Evolutionary conservation across 2,113 vertebrate genomes (phyloP), one percentile per base, ranked within the genome.

Genomic region (Saguinus midas): DNA sequence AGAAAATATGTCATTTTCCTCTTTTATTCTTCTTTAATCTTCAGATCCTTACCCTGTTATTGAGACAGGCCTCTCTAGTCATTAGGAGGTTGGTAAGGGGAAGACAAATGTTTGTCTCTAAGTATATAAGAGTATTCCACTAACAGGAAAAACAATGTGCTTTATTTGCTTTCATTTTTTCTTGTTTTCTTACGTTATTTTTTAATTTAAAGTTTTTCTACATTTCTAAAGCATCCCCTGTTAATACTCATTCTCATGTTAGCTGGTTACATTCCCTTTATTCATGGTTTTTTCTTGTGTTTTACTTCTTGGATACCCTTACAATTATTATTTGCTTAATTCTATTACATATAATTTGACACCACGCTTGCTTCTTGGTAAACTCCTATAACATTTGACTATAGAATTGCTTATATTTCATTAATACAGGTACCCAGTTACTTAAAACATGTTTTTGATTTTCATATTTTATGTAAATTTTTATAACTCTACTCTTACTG

Each of bases 401-500:
- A 76, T 6, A 92, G 9, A 87, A 81, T 91, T 92, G 5, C 48
- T 95, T 95, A 43, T 72, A 43, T 78, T 73, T 43, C 23, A 52
- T 61, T 32, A 83, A 37, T 16, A 21, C 73, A 23, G 12, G 8
- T 78, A 87, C 91, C 3, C 27, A 73, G 16, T 75, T 93, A 79
- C 8, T 89, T 12, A 21, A 75, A 89, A 64, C 20, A 1, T 80
- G 10, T 27, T 76, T 96, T 95, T 94, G 16, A 35, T 82, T 95
- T 96, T 52, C 6, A 58, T 78, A 2, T 92, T 95, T 94, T 14
- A 66, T 68, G 96, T 91, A 55, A 87, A 79, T 73, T 89, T 68
- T 82, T 50, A 1, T 58, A 87, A 86, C 32, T 72, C 14, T 86
- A 57, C 11, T 82, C 13, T 58, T 83, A 86, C 50, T 58, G 72